A percentile compares a stretch with the other conserved stretches of the same genome.
phyloP scores from a whole-genome alignment of 2,113 vertebrate genomes.

The Ochotona princeps region DNA sequence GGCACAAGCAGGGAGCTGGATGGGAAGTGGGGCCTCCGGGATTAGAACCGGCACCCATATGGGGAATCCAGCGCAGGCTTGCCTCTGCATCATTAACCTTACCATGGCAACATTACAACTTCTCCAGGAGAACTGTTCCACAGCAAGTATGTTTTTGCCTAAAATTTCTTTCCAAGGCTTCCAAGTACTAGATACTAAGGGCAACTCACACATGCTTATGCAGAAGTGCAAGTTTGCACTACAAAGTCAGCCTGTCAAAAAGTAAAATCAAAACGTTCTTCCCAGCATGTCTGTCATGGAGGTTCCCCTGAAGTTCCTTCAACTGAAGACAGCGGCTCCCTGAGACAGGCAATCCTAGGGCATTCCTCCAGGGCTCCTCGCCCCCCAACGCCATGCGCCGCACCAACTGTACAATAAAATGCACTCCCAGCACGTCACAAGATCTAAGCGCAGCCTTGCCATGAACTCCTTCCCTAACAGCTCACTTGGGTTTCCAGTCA shows the following conservation, averaged over 20 bases:
- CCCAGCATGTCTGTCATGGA: background rate
- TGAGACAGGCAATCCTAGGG: background rate
- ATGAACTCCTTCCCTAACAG: background rate
- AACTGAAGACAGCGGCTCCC: background rate
- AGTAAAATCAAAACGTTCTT: background rate
- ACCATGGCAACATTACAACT: background rate
- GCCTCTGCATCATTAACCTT: conserved; percentile 7
- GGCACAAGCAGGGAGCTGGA: too few relatives aligned
- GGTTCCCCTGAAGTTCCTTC: background rate
- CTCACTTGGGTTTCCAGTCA: background rate
- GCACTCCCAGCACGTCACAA: background rate
- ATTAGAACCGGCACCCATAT: too few relatives aligned
- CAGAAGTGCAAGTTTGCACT: conserved; percentile 35
- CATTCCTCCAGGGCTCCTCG: background rate
- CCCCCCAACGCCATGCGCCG: conserved; percentile 12
- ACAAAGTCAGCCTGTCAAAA: background rate
- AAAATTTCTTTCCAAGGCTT: conserved; percentile 17
- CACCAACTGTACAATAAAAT: conserved; percentile 10
- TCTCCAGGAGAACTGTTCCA: conserved; percentile 25
- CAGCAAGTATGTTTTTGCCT: background rate
- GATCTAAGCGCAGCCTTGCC: background rate
- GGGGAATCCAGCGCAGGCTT: background rate
- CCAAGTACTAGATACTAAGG: background rate
- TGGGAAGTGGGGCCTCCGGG: too few relatives aligned
- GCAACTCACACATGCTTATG: conserved; percentile 2